These are phyloP conservation scores for Andrena marginata DNA, from an alignment of 2,888 invertebrate genomes.

Conservation along the genomic window DNA sequence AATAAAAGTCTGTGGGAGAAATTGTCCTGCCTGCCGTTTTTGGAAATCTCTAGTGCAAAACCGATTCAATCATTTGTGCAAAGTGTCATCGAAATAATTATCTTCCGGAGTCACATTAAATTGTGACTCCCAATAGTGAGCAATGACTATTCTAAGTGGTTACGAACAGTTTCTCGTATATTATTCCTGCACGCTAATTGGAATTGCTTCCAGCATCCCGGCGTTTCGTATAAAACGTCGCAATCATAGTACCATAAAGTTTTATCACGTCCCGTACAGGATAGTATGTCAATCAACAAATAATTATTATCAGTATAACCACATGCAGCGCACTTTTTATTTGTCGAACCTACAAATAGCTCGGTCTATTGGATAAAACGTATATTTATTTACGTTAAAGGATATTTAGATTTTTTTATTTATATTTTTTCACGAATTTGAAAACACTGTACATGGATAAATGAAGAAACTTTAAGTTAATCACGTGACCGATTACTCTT, in stretches of 20 bases:
- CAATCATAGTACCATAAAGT: constrained; percentile 79
- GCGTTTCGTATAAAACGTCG: constrained; percentile 70
- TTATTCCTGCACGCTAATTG: constrained; percentile 63
- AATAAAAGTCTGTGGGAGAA: constrained; percentile 83
- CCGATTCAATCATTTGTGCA: constrained; percentile 58
- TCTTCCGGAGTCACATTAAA: constrained; percentile 41
- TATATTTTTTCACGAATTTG: constrained; percentile 49
- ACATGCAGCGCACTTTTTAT: constrained; percentile 52
- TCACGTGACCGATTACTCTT: constrained; percentile 9
- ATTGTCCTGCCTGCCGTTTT: constrained; percentile 59
- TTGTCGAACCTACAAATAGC: constrained; percentile 49
- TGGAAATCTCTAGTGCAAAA: constrained; percentile 73
- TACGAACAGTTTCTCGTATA: constrained; percentile 70
- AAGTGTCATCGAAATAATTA: constrained; percentile 58
- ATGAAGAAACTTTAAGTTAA: constrained; percentile 26
- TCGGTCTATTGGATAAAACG: constrained; percentile 2
- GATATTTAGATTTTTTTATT: constrained; percentile 35
- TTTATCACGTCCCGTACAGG: constrained; percentile 84
- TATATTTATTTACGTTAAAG: constrained; percentile 39
- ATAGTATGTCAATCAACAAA: constrained; percentile 73
- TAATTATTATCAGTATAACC: constrained; percentile 58
- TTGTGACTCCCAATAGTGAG: constrained; percentile 61
- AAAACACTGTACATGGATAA: constrained; percentile 34
- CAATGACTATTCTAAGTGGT: constrained; percentile 70
- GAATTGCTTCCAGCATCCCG: constrained; percentile 58